A percentile compares a stretch with the other conserved stretches of the same genome.
Evolutionary conservation across 1,140 invertebrate genomes (phyloP).

Genomic region (Phymorhynchus buccinoides): DNA sequence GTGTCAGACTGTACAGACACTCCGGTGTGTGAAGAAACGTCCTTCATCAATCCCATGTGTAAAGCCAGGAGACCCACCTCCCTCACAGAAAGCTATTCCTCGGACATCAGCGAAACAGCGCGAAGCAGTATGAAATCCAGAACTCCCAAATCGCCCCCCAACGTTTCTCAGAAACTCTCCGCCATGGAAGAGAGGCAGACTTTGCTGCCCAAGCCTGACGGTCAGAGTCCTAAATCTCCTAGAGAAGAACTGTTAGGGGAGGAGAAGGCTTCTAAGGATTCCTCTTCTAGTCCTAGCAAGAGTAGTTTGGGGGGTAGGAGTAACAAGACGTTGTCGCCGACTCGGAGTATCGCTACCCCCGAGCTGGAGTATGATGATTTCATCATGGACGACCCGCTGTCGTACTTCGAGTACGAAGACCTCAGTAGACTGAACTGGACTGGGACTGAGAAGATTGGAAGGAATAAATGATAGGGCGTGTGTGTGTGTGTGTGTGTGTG

Average conservation of each 20-base stretch:
- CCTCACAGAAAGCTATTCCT: constrained; percentile 60
- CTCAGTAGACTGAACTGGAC: constrained; percentile 63
- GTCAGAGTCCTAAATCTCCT: constrained; percentile 66
- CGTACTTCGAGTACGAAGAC: constrained; percentile 67
- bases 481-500: background rate
- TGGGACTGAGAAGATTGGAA: constrained; percentile 62
- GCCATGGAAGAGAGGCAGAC: constrained; percentile 58
- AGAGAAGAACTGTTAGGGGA: constrained; percentile 38
- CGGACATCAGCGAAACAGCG: constrained; percentile 36
- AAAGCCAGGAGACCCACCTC: constrained; percentile 65
- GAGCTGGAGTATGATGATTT: constrained; percentile 71
- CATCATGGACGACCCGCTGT: constrained; percentile 68
- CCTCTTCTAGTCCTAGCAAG: constrained; percentile 50
- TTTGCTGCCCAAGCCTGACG: constrained; percentile 64
- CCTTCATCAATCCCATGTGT: constrained; percentile 52
- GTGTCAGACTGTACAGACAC: constrained; percentile 47
- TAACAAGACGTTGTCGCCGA: constrained; percentile 60
- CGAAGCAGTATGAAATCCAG: constrained; percentile 23
- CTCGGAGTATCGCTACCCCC: constrained; percentile 61
- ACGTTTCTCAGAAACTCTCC: background rate
- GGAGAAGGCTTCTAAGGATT: constrained; percentile 50
- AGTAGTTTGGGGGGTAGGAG: constrained; percentile 57
- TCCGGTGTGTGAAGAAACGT: constrained; percentile 57
- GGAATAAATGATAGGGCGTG: background rate
- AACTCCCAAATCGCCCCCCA: constrained; percentile 2